Evolutionary conservation across 2,797 vertebrate genomes (phyloP), one percentile per base, ranked within the genome.

Genomic region (Leuciscus waleckii): DNA sequence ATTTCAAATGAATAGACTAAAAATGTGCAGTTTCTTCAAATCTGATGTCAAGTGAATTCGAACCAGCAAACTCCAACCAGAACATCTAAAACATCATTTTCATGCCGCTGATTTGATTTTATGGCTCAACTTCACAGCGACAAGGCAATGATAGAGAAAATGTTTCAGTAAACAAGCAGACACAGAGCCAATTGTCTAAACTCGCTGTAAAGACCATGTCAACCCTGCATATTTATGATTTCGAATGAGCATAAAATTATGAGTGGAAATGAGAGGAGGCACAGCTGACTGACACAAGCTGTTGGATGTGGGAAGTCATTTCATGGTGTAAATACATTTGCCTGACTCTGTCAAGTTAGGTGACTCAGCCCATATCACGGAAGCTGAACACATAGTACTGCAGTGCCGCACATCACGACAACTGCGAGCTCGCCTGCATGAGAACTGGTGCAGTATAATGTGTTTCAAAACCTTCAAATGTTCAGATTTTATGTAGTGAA

Each of bases 361-460:
- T 95, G 94, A 95, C 92, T 94, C 93, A 93, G 89, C 74, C 90
- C 87, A 39, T 89, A 91, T 92, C 91, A 92, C 87, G 76, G 87
- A 86, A 89, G 89, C 91, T 84, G 91, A 90, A 94, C 92, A 91
- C 93, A 93, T 93, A 92, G 91, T 93, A 94, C 93, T 94, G 95
- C 95, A 94, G 95, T 90, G 92, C 85, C 19, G 83, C 91, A 90
- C 91, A 93, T 94, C 94, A 95, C 93, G 92, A 93, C 92, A 84
- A 78, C 77, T 68, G 51, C 6, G 19, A 23, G 58, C 68, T 71
- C 41, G 54, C n/a, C 69, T 67, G 46, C 16, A 5, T 49, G 35
- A 73, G 63, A 70, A 76, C 73, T 83, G 79, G 32, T 85, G 84
- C 80, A 82, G 85, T 41, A 58, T 77, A 84, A 73, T 49, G 35